These are phyloP conservation scores for Zoanthus solanderi DNA, from an alignment of 92 coral and sea anemone genomes.

Conservation along the genomic window DNA sequence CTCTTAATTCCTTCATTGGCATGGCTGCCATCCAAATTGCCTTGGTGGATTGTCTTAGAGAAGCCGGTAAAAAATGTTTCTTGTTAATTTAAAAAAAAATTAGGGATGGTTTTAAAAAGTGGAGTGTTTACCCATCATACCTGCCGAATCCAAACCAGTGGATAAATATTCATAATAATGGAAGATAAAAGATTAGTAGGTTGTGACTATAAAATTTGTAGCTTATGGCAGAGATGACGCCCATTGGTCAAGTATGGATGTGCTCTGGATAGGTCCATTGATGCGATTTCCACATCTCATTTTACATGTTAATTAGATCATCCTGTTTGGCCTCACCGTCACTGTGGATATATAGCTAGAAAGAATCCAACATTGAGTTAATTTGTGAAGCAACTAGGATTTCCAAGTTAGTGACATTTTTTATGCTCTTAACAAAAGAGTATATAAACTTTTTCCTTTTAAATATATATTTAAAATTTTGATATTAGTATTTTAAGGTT, in stretches of 20 bases:
- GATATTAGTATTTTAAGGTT: too few species aligned
- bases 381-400: not conserved
- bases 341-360: not conserved
- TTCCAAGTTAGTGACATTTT: not conserved
- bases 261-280: too few species aligned
- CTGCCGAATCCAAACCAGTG: too few species aligned
- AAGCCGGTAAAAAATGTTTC: conserved; percentile 58
- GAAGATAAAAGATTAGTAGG: too few species aligned
- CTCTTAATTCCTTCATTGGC: conserved; percentile 81
- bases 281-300: too few species aligned
- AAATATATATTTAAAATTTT: not conserved
- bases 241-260: too few species aligned
- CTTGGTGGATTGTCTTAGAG: conserved; percentile 75
- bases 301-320: too few species aligned
- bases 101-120: not conserved
- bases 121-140: not conserved
- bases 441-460: not conserved
- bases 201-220: too few species aligned
- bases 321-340: too few species aligned
- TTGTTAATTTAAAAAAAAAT: not conserved
- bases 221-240: too few species aligned
- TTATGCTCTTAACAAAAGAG: not conserved
- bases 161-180: too few species aligned
- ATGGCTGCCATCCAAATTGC: conserved; percentile 87
- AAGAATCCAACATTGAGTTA: not conserved